Evolutionary conservation across 2,113 vertebrate genomes (phyloP).

Genomic region (Bos taurus): ARS-UCD2.0 NC_037334.1:39537001-39537500

Average conservation of each 20-base stretch:
- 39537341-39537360: neutral
- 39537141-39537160: neutral
- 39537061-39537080: neutral
- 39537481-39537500: neutral
- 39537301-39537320: neutral
- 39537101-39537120: neutral
- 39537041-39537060: neutral
- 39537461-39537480: neutral
- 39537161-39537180: neutral
- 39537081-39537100: neutral
- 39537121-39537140: neutral
- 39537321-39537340: neutral
- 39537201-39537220: slow-evolving; percentile 52
- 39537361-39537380: neutral
- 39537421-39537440: neutral
- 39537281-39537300: slow-evolving; percentile 53
- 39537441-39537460: neutral
- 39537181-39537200: slow-evolving; percentile 10
- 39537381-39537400: neutral
- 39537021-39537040: neutral
- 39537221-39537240: slow-evolving; percentile 65
- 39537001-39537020: fast-evolving
- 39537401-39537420: neutral
- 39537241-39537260: slow-evolving; percentile 61
- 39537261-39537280: slow-evolving; percentile 64